Base-by-base conservation (phyloP, 2,113 vertebrate species). In the Bos taurus region DNA sequence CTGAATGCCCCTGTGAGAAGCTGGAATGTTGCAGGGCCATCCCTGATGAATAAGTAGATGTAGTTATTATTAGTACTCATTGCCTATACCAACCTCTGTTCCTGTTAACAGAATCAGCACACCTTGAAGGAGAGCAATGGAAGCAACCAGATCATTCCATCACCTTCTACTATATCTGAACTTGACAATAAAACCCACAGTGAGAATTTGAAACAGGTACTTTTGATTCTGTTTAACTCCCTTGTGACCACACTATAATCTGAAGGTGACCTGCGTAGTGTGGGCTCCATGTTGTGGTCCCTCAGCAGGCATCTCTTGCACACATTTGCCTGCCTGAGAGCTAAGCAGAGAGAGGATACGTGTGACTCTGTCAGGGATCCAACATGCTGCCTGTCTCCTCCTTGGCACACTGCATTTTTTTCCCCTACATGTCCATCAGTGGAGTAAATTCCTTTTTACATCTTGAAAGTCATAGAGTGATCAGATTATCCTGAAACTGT, bases 181-280 rank as follows among this genome's bases (percentile, higher is more conserved):
- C 97, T 98, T 94, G 95, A 84, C 94, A 98, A 98, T 93, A 98
- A 96, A 98, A 98, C 98, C 94, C 95, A 98, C 91, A 99, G 97
- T 36, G 98, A 99, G 91, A 97, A 88, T 78, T 97, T 97, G 88
- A 98, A 97, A 98, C 98, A 99, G 99, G 99, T 99, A 98, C 88
- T 96, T 93, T 86, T 87, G 52, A 90, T 21, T 93, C 80, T 94
- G 56, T 71, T 94, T 95, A 77, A 36, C 57, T 62, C 54, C 40
- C 36, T 62, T 62, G 21, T 71, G 52, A 71, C 40, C 40, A 52
- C 40, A 28, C 0, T 59, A 3, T 21, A 57, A 78, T 83, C 13
- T 81, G 36, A 62, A 84, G 28, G 46, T 40, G n/a, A 7, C 48
- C 56, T 36, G 43, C 30, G 30, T 74, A 87, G 6, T 89, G 33